A percentile compares a stretch with the other conserved stretches of the same genome.
Conservation (phyloP, 2,888 invertebrate genomes). For the Arenicola marina region DNA sequence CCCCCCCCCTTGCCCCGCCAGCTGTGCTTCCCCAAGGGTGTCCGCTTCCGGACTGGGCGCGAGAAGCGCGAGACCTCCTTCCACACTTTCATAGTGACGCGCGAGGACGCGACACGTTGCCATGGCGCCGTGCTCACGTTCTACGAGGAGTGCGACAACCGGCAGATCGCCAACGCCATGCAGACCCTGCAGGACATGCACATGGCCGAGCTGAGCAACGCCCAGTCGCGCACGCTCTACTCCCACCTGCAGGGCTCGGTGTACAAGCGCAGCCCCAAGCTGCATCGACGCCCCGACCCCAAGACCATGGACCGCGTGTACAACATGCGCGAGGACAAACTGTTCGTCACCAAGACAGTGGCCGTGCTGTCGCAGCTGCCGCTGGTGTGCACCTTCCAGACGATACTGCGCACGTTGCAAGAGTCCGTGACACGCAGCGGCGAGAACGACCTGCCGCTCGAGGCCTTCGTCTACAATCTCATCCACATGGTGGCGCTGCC, state of each 20-base stretch:
- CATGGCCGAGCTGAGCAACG: conserved; percentile 48
- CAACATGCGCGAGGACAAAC: conserved; percentile 89
- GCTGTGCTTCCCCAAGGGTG: conserved; percentile 92
- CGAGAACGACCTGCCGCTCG: conserved; percentile 67
- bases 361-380: conserved; percentile 89
- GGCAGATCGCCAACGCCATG: conserved; percentile 93
- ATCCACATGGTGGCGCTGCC: conserved; percentile 93
- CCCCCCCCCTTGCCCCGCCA: too few relatives aligned
- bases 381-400: conserved; percentile 64
- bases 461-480: conserved; percentile 93
- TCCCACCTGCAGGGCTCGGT: conserved; percentile 49
- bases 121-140: conserved; percentile 95
- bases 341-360: conserved; percentile 94
- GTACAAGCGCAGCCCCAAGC: conserved; percentile 48
- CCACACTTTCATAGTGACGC: conserved; percentile 95
- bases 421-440: conserved; percentile 36
- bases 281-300: conserved; percentile 2
- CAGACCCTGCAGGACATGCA: conserved; percentile 82
- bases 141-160: conserved; percentile 92
- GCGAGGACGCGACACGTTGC: conserved; percentile 92
- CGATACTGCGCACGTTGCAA: conserved; percentile 49
- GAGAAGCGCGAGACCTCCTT: conserved; percentile 83
- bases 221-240: conserved; percentile 49
- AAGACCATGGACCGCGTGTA: conserved; percentile 64
- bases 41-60: conserved; percentile 93